These are phyloP conservation scores for Crossocerus cetratus DNA, from an alignment of 2,888 invertebrate genomes.

Conservation along the genomic window DNA sequence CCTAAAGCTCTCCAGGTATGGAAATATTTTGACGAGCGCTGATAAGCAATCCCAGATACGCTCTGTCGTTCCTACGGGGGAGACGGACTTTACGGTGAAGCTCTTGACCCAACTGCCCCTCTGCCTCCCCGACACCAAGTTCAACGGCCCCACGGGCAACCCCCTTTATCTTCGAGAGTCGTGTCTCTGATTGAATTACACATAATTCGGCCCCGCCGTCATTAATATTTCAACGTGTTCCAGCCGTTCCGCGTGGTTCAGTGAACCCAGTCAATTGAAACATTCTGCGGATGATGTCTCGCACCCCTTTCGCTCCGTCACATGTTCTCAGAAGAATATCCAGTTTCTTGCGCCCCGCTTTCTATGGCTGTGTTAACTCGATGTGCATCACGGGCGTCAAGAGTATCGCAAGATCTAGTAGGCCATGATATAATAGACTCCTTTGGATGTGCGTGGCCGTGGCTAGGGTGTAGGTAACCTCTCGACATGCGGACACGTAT, in stretches of 20 bases:
- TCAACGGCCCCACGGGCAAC: slow-evolving; percentile 31
- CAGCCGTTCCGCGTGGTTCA: too few relatives aligned
- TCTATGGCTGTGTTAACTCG: background rate
- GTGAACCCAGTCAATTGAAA: too few relatives aligned
- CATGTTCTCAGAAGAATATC: too few relatives aligned
- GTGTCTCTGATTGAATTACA: slow-evolving; percentile 20
- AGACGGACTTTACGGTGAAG: slow-evolving; percentile 43
- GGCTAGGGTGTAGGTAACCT: slow-evolving; percentile 33
- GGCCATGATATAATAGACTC: slow-evolving; percentile 24
- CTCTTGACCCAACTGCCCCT: slow-evolving; percentile 38
- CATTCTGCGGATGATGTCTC: too few relatives aligned
- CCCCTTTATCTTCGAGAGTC: slow-evolving; percentile 12
- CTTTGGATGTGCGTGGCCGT: background rate
- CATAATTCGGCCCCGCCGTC: slow-evolving; percentile 6
- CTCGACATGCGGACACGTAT: slow-evolving; percentile 43
- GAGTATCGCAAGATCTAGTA: slow-evolving; percentile 16
- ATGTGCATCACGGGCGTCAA: background rate
- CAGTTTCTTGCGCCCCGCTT: background rate
- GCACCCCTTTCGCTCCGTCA: too few relatives aligned
- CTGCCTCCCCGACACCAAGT: slow-evolving; percentile 14
- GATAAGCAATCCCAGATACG: slow-evolving; percentile 41
- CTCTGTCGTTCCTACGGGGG: slow-evolving; percentile 17
- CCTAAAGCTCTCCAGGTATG: slow-evolving; percentile 34
- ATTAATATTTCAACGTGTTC: too few relatives aligned
- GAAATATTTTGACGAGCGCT: slow-evolving; percentile 30